Percentiles rank a stretch among this genome's conserved stretches.
Evolutionary conservation across 2,113 vertebrate species (phyloP).

Genomic region (Clarias gariepinus): DNA sequence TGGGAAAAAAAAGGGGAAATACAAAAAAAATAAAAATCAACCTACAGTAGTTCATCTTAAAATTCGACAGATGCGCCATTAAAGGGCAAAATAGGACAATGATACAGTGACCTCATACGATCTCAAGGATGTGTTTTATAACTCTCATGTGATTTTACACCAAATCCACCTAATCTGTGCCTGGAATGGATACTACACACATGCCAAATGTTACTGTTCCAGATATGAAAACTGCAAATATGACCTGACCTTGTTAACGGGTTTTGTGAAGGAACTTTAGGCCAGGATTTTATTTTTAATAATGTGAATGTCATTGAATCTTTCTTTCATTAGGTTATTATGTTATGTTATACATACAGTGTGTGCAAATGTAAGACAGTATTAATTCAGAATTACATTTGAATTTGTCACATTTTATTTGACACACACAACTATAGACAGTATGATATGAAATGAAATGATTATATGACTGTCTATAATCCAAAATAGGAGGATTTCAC

Average conservation of each 20-base stretch:
- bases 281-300: background rate
- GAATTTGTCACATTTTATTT: no score
- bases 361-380: background rate
- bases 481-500: no score
- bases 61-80: background rate
- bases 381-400: no score
- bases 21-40: no score
- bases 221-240: background rate
- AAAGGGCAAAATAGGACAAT: background rate
- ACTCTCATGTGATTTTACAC: background rate
- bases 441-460: no score
- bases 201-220: background rate
- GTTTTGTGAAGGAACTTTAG: background rate
- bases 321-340: background rate
- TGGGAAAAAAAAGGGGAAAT: no score
- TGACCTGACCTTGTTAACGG: background rate
- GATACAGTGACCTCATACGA: background rate
- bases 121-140: background rate
- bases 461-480: no score
- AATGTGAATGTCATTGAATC: background rate
- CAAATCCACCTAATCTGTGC: background rate
- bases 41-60: no score
- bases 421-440: no score
- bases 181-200: no score
- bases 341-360: no score